Evolutionary conservation across 2,797 vertebrate species (phyloP), one percentile per base, ranked within the genome.

Genomic region (Anas georgica): DNA sequence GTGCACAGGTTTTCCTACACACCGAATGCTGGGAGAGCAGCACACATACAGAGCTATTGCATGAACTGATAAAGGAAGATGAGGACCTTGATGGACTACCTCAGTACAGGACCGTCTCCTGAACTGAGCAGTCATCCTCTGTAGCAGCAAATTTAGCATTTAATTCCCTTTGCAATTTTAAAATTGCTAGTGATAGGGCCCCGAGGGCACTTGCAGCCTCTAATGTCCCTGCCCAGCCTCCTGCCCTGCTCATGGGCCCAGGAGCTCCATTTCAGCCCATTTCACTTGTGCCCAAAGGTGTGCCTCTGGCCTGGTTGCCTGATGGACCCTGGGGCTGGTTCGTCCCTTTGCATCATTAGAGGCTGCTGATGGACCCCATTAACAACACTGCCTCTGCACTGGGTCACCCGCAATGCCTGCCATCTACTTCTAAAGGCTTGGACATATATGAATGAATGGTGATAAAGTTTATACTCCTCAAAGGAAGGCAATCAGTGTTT

Each of bases 371-470:
- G 63, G 81, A 69, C 2, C 10, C 16, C 12, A 2, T 37, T 22
- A 21, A 5, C 26, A 46, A 23, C 55, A 87, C 15, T 4, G 25
- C 56, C 54, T 87, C 39, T 68, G 64, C 39, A 11, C 21, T 20
- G 25, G 29, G 29, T 68, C 69, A 52, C 21, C 10, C 52, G 50
- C 56, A 56, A 23, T 1, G 2, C 39, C 59, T 1, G 1, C 1
- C 6, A 48, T 7, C 10, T 39, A 8, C 50, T 77, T 74, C 29
- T 35, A 80, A 55, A 39, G 22, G 9, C 25, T 66, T 9, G 7
- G 76, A 60, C 9, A 66, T 43, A 33, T 70, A 52, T 26, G 41
- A 88, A 63, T 7, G 5, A 75, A 58, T 1, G 13, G 21, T 18
- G 15, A 75, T 64, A 64, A 60, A 26, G 68, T 25, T 59, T 22